A percentile compares a stretch with the other conserved stretches of the same genome.
Conservation (phyloP, 2,888 invertebrate genomes). For the Cremastobaeus sp. region DNA sequence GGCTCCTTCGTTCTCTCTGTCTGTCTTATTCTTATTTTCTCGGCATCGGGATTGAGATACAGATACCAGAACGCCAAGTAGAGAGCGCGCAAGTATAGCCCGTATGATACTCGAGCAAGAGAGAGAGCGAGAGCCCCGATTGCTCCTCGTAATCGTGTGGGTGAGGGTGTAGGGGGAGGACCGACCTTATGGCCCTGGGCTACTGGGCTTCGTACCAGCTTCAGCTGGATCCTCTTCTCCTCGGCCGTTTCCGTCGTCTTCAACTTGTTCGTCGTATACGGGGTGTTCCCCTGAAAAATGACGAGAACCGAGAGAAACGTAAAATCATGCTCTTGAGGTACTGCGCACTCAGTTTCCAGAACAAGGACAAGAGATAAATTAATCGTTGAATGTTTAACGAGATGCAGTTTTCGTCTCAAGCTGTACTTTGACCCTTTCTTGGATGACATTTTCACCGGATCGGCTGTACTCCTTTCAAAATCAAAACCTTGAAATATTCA, state of each 20-base stretch:
- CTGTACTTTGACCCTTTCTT: too few species aligned
- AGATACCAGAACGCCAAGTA: slow-evolving; percentile 73
- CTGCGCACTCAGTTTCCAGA: too few species aligned
- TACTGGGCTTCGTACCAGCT: slow-evolving; percentile 75
- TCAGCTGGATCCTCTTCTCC: slow-evolving; percentile 64
- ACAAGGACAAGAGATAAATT: too few species aligned
- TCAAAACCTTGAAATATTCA: not conserved
- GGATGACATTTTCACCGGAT: too few species aligned
- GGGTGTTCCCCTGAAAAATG: slow-evolving; percentile 52
- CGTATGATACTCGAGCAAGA: slow-evolving; percentile 60
- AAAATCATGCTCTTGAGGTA: too few species aligned
- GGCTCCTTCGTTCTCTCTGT: slow-evolving; percentile 55
- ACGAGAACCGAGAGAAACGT: slow-evolving; percentile 12
- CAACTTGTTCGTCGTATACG: slow-evolving; percentile 54
- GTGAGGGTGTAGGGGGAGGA: slow-evolving; percentile 74
- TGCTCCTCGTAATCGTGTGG: slow-evolving; percentile 65
- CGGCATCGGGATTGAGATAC: slow-evolving; percentile 74
- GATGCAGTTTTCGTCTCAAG: too few species aligned
- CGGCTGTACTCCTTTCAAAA: not conserved
- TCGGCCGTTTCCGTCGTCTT: slow-evolving; percentile 28
- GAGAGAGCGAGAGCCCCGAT: slow-evolving; percentile 56
- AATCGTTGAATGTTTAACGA: too few species aligned
- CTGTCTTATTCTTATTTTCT: slow-evolving; percentile 58
- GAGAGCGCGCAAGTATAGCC: slow-evolving; percentile 69
- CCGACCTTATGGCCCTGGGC: slow-evolving; percentile 77